Conservation (phyloP, 2,888 invertebrate genomes). For the Chouioia cunea region DNA sequence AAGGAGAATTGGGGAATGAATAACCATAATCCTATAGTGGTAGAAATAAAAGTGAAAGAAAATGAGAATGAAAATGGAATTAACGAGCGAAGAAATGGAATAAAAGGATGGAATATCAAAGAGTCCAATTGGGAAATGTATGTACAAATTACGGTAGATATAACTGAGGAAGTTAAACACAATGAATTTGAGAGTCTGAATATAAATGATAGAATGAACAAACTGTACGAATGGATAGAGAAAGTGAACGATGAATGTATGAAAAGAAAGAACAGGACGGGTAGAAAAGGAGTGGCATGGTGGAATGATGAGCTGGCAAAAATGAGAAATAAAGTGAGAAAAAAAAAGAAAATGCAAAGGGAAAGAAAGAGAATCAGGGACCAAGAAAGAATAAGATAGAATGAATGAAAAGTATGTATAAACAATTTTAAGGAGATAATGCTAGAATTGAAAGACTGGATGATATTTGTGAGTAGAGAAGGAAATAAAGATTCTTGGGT, state of each 20-base stretch:
- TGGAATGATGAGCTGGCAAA: neutral
- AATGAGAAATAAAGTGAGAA: neutral
- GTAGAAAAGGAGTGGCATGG: neutral
- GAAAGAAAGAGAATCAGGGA: neutral
- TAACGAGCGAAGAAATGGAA: neutral
- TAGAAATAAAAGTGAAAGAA: neutral
- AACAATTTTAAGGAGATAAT: neutral
- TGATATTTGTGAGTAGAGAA: too few relatives aligned
- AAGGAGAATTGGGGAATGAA: conserved; percentile 25
- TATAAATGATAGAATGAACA: too few relatives aligned
- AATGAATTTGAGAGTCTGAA: too few relatives aligned
- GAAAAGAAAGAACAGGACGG: too few relatives aligned
- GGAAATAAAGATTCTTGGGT: too few relatives aligned
- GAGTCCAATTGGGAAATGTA: neutral
- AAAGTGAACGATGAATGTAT: too few relatives aligned
- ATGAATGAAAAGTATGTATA: neutral
- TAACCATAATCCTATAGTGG: conserved; percentile 31
- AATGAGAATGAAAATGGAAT: neutral
- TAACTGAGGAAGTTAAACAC: neutral
- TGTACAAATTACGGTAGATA: too few relatives aligned
- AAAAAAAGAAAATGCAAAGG: neutral
- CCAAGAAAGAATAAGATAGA: neutral
- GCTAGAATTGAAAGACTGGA: too few relatives aligned
- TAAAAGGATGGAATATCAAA: neutral
- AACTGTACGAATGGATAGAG: too few relatives aligned